Evolutionary conservation across 2,797 vertebrate genomes (phyloP).

Genomic region (Syncerus caffer): DNA sequence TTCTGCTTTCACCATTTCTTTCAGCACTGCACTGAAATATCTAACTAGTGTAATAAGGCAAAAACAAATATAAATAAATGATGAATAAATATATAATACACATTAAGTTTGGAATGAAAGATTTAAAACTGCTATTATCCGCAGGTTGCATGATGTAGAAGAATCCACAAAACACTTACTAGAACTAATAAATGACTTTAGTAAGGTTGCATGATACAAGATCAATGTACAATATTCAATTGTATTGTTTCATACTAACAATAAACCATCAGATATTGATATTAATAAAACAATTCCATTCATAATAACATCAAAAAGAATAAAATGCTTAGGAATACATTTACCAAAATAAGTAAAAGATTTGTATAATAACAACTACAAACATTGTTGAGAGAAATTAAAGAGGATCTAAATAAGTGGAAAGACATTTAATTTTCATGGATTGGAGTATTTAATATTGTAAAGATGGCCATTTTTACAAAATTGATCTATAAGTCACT

Average conservation of each 20-base stretch:
- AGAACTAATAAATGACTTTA: not conserved
- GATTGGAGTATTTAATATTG: not conserved
- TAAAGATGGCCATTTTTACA: not conserved
- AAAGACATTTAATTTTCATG: not conserved
- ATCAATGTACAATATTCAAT: not conserved
- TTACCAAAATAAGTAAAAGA: not conserved
- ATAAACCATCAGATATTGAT: not conserved
- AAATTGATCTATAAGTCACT: not conserved
- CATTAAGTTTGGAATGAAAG: not conserved
- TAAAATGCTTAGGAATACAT: not conserved
- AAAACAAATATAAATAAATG: not conserved
- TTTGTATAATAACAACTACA: not conserved
- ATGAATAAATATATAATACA: not conserved
- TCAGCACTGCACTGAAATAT: not conserved
- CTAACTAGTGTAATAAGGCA: not conserved
- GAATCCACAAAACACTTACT: not conserved
- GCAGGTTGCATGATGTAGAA: not conserved
- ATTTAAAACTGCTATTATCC: not conserved
- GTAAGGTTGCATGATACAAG: not conserved
- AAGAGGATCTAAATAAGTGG: not conserved
- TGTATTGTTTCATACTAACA: not conserved
- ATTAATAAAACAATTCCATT: not conserved
- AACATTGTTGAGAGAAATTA: not conserved
- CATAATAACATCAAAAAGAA: not conserved
- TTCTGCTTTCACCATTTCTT: not conserved